Evolutionary conservation across 2,113 vertebrate genomes (phyloP), one percentile per base, ranked within the genome.

Genomic region (Climacteris rufus): DNA sequence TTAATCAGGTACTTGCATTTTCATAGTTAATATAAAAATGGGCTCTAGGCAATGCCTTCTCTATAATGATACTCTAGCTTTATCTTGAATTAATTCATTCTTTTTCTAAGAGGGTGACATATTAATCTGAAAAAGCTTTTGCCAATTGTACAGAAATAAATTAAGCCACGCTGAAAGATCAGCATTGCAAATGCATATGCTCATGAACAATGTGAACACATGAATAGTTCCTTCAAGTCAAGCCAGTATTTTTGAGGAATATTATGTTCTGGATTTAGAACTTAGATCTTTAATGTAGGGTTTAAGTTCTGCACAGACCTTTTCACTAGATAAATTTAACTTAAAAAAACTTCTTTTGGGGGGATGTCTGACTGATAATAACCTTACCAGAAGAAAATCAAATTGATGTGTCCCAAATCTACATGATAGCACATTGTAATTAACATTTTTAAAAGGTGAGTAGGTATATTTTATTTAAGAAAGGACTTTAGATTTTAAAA

Each of bases 1-100:
- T 96, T 95, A 93, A 96, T 86, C 88, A 96, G 78, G 83, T 83
- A 93, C n/a, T 93, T 94, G 90, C 79, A 95, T 96, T 97, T 96
- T 97, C 92, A 94, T 74, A 96, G 57, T 91, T 82, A 93, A 94
- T 88, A 95, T 80, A 96, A 91, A 96, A 95, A 96, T 77, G 89
- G 92, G 94, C 84, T 83, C 72, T 71, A 96, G 61, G 94, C 91
- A 95, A 95, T 81, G 92, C 59, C 64, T 92, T 61, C 60, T 79
- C 78, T 95, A 35, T 68, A 88, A 66, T 57, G 61, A 69, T 35
- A 74, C 50, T 86, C 64, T 39, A 81, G 27, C 60, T 90, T 90
- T 86, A 75, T 68, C 39, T 89, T 76, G 39, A 54, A 75, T 86
- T n/a, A 83, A 90, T 91, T 76, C 8, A 94, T 31, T 33, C 31